A percentile compares a stretch with the other conserved stretches of the same genome.
Conservation (phyloP, 2,888 invertebrate species). For the Crossocerus cetratus region DNA sequence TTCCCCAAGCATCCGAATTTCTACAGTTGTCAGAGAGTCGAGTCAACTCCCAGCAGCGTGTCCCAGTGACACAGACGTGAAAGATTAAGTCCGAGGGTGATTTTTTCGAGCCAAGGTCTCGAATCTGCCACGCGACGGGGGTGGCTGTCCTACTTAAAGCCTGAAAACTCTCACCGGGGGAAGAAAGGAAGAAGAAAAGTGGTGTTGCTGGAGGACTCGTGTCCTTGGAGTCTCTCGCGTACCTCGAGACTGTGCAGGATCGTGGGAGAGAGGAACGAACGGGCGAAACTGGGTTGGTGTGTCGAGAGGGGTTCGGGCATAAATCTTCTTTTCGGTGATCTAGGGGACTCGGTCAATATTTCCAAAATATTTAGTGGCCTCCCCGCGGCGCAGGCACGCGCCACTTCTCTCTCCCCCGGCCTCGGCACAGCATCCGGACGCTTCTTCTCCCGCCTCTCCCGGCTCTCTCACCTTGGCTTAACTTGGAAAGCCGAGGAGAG, state of each 20-base stretch:
- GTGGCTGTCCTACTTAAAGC: too few relatives aligned
- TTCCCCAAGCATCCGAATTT: too few relatives aligned
- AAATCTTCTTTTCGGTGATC: slow-evolving; percentile 55
- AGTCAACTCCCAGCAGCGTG: too few relatives aligned
- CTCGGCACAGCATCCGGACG: not conserved
- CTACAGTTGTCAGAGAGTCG: too few relatives aligned
- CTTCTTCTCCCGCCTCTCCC: not conserved
- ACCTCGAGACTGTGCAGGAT: too few relatives aligned
- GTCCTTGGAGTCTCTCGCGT: too few relatives aligned
- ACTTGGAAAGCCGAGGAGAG: not conserved
- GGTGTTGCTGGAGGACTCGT: not conserved
- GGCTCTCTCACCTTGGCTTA: not conserved
- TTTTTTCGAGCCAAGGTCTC: not conserved
- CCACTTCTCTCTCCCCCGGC: slow-evolving; percentile 41
- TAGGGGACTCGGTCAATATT: slow-evolving; percentile 64
- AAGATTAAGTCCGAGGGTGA: too few relatives aligned
- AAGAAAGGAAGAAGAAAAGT: not conserved
- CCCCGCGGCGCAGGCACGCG: slow-evolving; percentile 64
- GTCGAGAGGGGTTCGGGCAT: slow-evolving; percentile 32
- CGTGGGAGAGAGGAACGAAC: not conserved
- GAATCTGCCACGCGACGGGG: too few relatives aligned
- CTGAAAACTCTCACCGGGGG: not conserved
- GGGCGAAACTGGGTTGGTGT: slow-evolving; percentile 44
- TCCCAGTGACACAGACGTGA: too few relatives aligned
- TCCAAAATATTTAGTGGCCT: slow-evolving; percentile 69